Evolutionary conservation across 2,113 vertebrate species (phyloP), one percentile per base, ranked within the genome.

Genomic region (Arothron firmamentum): DNA sequence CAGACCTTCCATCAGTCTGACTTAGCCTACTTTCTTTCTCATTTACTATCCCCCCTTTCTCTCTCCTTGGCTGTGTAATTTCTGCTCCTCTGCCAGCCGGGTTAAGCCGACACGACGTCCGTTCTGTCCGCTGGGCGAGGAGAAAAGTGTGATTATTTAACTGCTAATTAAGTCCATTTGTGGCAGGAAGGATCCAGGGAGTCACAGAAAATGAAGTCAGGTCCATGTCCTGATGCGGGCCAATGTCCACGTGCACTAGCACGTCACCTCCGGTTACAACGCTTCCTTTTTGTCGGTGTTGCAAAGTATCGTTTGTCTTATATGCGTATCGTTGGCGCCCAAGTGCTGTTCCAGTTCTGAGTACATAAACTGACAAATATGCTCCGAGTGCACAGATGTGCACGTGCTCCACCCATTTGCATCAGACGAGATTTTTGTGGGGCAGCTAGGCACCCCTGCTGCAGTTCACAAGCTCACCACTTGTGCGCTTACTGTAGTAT

Each of bases 21-120:
- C 78, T 85, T 88, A 88, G 84, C 87, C 87, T 81, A 87, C 80
- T 87, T 88, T 78, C 68, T 68, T 51, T 60, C 66, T 80, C 74
- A 76, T 66, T 78, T 73, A 52, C 67, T 62, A 55, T 56, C 53
- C 7, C 34, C n/a, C 64, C 46, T 46, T 41, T n/a, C 10, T 28
- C 48, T 43, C 65, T 59, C 46, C 42, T 56, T 54, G 21, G 34
- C 43, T 23, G 62, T 62, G 50, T 65, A 65, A 67, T 65, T 75
- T 65, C 57, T 50, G 51, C 72, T 62, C 56, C 69, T 73, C 34
- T 56, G 56, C 60, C 74, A 53, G 74, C 73, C 50, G 53, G 66
- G 55, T 73, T 81, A 81, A 86, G 83, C 68, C 47, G 56, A 71
- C 81, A 66, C 72, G 81, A 82, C 82, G 79, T 82, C 82, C 64